Conservation (phyloP, 2,888 invertebrate genomes). For the Lithophane socia region DNA sequence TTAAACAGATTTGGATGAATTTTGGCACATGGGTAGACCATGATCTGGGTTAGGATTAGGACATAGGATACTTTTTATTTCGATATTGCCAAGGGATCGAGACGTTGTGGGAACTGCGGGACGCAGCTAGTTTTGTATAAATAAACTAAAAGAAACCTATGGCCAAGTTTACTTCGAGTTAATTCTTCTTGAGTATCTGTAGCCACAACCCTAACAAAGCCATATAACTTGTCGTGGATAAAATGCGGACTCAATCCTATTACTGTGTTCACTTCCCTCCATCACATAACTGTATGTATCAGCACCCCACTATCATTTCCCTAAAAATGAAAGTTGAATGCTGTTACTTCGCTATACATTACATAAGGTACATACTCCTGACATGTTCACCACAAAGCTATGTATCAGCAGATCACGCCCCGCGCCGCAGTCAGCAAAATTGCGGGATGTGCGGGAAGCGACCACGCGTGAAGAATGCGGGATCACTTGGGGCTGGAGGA, state of each 20-base stretch:
- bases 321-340: constrained; percentile 21
- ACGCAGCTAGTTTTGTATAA: not conserved
- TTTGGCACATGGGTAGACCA: too few species aligned
- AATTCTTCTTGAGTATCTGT: not conserved
- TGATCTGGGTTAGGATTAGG: too few species aligned
- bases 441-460: constrained; percentile 17
- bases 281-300: constrained; percentile 30
- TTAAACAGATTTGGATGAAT: too few species aligned
- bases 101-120: too few species aligned
- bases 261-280: not conserved
- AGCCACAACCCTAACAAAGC: not conserved
- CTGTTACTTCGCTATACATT: constrained; percentile 17
- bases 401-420: constrained; percentile 44
- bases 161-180: not conserved
- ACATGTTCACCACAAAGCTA: constrained; percentile 7
- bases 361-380: constrained; percentile 11
- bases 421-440: constrained; percentile 42
- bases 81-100: too few species aligned
- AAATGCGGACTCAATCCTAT: constrained; percentile 5
- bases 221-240: not conserved
- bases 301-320: constrained; percentile 22
- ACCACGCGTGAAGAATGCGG: constrained; percentile 29
- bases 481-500: constrained; percentile 12
- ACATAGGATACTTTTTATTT: too few species aligned
- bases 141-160: not conserved